Evolutionary conservation across 92 coral and sea anemone genomes (phyloP).

Genomic region (Phymanthus crucifer): DNA sequence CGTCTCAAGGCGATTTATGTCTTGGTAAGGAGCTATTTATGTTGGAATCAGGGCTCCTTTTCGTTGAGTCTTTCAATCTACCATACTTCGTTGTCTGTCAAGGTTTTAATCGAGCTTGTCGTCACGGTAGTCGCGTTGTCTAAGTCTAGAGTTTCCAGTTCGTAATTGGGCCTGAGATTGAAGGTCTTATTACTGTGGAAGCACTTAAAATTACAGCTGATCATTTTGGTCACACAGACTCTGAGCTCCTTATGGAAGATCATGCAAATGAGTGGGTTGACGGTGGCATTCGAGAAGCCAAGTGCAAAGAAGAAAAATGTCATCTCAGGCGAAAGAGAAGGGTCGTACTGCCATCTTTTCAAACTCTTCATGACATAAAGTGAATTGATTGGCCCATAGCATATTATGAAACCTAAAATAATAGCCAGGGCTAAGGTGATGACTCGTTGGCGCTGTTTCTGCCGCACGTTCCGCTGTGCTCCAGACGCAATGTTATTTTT

Average conservation of each 20-base stretch:
- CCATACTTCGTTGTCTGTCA: background rate
- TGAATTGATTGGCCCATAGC: slow-evolving; percentile 23
- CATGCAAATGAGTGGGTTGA: slow-evolving; percentile 31
- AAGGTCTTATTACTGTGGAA: background rate
- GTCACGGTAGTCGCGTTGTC: background rate
- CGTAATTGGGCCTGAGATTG: background rate
- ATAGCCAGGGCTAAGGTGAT: slow-evolving; percentile 22
- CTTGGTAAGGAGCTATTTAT: too few relatives aligned
- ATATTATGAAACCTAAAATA: slow-evolving; percentile 27
- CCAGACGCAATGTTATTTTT: background rate
- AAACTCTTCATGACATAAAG: slow-evolving; percentile 4
- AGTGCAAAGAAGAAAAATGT: background rate
- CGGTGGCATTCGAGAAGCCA: slow-evolving; percentile 28
- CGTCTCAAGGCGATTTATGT: too few relatives aligned
- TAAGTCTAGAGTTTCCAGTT: background rate
- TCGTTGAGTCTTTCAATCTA: background rate
- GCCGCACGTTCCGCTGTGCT: slow-evolving; percentile 7
- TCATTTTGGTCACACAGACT: background rate
- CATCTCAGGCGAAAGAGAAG: background rate
- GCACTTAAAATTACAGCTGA: background rate
- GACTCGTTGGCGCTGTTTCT: slow-evolving; percentile 25
- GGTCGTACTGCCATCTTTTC: background rate
- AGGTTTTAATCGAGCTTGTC: background rate
- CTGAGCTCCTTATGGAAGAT: slow-evolving; percentile 13
- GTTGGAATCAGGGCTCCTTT: background rate